Percentiles rank a stretch among this genome's conserved stretches.
Evolutionary conservation across 2,113 vertebrate species (phyloP).

Genomic region (Turdus rufiventris): DNA sequence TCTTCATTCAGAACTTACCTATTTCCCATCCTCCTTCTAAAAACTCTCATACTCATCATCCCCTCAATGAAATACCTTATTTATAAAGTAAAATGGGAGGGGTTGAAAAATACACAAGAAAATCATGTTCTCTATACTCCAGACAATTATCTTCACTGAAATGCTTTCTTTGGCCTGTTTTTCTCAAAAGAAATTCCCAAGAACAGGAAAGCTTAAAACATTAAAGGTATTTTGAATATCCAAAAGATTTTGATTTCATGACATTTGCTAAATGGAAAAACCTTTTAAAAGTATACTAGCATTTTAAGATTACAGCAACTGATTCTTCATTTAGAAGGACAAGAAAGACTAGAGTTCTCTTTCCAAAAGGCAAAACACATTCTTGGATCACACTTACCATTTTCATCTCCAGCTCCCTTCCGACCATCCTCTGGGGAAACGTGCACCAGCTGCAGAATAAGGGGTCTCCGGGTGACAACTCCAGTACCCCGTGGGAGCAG

Average conservation of each 20-base stretch:
- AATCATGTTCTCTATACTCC: background rate
- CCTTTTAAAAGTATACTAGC: background rate
- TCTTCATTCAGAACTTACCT: background rate
- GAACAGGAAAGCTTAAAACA: background rate
- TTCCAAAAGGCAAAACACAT: background rate
- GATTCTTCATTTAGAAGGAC: background rate
- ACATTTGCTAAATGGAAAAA: background rate
- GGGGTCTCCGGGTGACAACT: slow-evolving; percentile 92
- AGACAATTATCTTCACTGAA: background rate
- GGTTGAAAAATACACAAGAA: background rate
- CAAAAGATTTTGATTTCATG: background rate
- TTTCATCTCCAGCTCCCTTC: slow-evolving; percentile 89
- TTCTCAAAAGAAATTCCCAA: background rate
- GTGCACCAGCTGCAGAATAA: slow-evolving; percentile 94
- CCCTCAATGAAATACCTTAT: background rate
- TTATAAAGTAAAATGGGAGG: background rate
- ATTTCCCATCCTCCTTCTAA: background rate
- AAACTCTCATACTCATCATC: background rate
- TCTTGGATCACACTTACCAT: slow-evolving; percentile 77
- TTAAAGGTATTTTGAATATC: background rate
- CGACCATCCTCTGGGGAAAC: slow-evolving; percentile 87
- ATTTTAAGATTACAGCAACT: background rate
- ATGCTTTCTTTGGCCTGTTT: background rate
- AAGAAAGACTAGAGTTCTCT: background rate
- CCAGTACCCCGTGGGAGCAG: slow-evolving; percentile 95